phyloP scores from a whole-genome alignment of 2,888 invertebrate genomes.

The Drosophila melanocephala region DNA sequence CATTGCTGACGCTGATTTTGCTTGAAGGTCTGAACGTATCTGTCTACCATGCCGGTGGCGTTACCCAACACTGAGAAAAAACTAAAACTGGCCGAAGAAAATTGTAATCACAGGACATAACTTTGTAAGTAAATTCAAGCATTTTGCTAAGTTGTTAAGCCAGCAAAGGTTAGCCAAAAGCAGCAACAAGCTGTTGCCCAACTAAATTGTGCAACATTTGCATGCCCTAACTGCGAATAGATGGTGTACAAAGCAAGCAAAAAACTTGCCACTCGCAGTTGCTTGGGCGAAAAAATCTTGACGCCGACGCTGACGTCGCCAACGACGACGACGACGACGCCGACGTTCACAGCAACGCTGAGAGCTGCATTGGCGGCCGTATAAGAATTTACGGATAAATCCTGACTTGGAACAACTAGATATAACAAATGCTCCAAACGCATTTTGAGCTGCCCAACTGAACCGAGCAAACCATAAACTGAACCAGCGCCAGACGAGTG shows the following conservation, averaged over 20 bases:
- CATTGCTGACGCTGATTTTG: constrained; percentile 10
- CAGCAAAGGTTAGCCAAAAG: constrained; percentile 30
- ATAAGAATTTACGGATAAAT: constrained; percentile 45
- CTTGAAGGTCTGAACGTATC: constrained; percentile 60
- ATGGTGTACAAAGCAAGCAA: constrained; percentile 39
- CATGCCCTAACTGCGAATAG: constrained; percentile 7
- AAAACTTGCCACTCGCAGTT: constrained; percentile 53
- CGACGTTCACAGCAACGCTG: constrained; percentile 23
- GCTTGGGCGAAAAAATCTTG: constrained; percentile 46
- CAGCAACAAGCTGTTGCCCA: constrained; percentile 37
- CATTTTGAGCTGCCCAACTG: constrained; percentile 49
- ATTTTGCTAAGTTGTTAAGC: constrained; percentile 25
- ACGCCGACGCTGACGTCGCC: constrained; percentile 45
- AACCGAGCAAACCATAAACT: constrained; percentile 40
- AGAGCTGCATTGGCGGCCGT: constrained; percentile 15
- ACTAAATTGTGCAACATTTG: constrained; percentile 54
- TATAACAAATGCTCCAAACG: constrained; percentile 20
- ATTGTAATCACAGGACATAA: constrained; percentile 78
- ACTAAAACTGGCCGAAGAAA: constrained; percentile 71
- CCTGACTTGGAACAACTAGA: constrained; percentile 32
- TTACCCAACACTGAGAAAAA: constrained; percentile 76
- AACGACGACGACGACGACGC: constrained; percentile 42
- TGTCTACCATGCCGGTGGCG: constrained; percentile 24
- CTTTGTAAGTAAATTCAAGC: constrained; percentile 77
- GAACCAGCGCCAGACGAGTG: constrained; percentile 34